Base-by-base conservation (phyloP, 2,888 invertebrate species). In the Leucophenga maculata region DNA sequence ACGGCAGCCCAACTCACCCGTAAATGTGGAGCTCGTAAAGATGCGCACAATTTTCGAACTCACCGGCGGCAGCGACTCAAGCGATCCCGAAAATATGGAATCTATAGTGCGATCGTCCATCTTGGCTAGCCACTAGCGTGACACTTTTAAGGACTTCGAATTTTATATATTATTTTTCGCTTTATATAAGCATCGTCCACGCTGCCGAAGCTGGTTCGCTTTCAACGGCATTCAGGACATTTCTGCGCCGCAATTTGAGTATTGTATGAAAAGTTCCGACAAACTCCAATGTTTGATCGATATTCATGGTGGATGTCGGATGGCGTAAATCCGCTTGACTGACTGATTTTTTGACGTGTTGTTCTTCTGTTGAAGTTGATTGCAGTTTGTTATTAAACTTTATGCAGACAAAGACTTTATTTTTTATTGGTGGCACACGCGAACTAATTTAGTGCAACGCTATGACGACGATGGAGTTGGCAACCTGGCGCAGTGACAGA, bases 11-110 rank as follows among this genome's bases (percentile, higher is more conserved):
- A 80, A 78, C 88, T 89, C 26, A 97, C 98, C 98, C 84, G 99
- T 99, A 85, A 99, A 99, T 0, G 99, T 99, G 0, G 98, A 99
- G 85, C 97, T 98, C 72, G 98, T 98, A 88, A 99, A 99, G 82
- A 99, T 99, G 78, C 99, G 92, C 31, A 99, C 99, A 85, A 99
- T 97, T 91, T 98, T 98, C 54, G 98, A 98, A 89, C 97, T 97
- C 75, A 99, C 97, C 0, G 97, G 95, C 0, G 98, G 98, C 78
- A 99, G 90, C 65, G 93, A 93, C 86, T 95, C 94, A 78, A 97
- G 89, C 0, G 95, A 94, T 22, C 97, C 97, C 32, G 93, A 92
- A 89, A 97, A 97, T 84, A 97, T 97, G 68, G 94, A 91, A 88
- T 97, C 97, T 44, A 97, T 93, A 0, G 95, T 95, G 72, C 94